Percentiles rank a stretch among this genome's conserved stretches.
phyloP scores from a whole-genome alignment of 2,797 vertebrate genomes.

The Danionella dracula region DNA sequence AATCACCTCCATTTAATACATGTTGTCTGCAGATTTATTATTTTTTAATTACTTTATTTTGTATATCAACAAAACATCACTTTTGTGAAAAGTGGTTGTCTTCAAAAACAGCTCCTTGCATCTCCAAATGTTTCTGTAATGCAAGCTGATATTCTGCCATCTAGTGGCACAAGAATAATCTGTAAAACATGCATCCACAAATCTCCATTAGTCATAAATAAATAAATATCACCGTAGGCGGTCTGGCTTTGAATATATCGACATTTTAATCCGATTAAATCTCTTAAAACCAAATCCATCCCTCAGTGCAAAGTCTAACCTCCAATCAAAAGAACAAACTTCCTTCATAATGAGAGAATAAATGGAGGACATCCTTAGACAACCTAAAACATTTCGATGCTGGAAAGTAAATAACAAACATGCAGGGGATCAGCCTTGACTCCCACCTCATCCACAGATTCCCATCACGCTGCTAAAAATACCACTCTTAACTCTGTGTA shows the following conservation, averaged over 20 bases:
- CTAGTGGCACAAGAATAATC: slow-evolving; percentile 62
- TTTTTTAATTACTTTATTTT: too few species aligned
- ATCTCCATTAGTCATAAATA: slow-evolving; percentile 26
- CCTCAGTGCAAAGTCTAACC: slow-evolving; percentile 15
- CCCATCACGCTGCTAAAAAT: slow-evolving; percentile 14
- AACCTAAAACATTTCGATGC: background rate
- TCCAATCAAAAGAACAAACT: slow-evolving; percentile 23
- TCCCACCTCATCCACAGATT: background rate
- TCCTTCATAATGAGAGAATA: background rate
- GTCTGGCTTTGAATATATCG: slow-evolving; percentile 49
- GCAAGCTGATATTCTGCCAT: slow-evolving; percentile 62
- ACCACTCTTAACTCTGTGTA: slow-evolving; percentile 4
- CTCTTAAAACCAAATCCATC: slow-evolving; percentile 44
- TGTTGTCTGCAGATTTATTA: too few species aligned
- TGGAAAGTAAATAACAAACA: slow-evolving; percentile 14
- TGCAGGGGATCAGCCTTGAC: background rate
- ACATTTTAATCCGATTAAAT: slow-evolving; percentile 49
- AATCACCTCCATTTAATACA: too few species aligned
- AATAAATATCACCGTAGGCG: slow-evolving; percentile 45
- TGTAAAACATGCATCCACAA: slow-evolving; percentile 8
- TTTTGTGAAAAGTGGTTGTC: too few species aligned
- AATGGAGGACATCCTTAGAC: background rate
- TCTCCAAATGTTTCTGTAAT: background rate
- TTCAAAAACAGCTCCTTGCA: background rate
- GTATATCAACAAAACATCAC: too few species aligned